A percentile compares a stretch with the other conserved stretches of the same genome.
Evolutionary conservation across 2,113 vertebrate species (phyloP).

Genomic region (Chascanopsetta lugubris): DNA sequence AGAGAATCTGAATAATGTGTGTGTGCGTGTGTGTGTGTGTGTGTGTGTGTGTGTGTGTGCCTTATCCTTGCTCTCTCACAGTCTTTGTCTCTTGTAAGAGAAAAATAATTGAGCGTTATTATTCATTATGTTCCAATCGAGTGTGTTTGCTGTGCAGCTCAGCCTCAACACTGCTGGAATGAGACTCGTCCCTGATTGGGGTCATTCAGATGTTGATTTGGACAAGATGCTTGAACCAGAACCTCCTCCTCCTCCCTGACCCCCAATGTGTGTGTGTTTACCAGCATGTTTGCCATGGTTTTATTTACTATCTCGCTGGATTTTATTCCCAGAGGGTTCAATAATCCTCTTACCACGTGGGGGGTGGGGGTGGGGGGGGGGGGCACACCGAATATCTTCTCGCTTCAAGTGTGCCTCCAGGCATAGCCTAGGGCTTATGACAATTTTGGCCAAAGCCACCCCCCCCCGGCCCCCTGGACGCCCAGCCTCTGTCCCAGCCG

Average conservation of each 20-base stretch:
- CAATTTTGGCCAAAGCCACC: conserved; percentile 53
- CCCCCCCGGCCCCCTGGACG: conserved; percentile 41
- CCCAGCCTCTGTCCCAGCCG: conserved; percentile 41
- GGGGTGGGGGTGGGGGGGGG: too few relatives aligned
- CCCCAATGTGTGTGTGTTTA: conserved; percentile 44
- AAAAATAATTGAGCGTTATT: conserved; percentile 38
- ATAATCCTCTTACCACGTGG: conserved; percentile 69
- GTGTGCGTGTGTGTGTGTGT: not conserved
- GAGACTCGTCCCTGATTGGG: conserved; percentile 10
- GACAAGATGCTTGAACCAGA: conserved; percentile 5
- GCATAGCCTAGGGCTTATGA: conserved; percentile 65
- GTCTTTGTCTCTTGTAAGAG: conserved; percentile 32
- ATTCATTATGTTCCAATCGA: conserved; percentile 22
- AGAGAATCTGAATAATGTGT: conserved; percentile 34
- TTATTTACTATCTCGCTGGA: conserved; percentile 60
- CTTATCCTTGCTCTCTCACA: conserved; percentile 32
- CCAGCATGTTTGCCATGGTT: conserved; percentile 48
- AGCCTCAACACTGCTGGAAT: conserved; percentile 3
- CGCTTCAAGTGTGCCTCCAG: conserved; percentile 59
- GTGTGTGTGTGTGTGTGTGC: not conserved
- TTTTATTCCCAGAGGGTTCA: conserved; percentile 44
- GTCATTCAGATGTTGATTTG: conserved; percentile 44
- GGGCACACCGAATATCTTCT: conserved; percentile 51
- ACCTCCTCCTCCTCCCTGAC: not conserved
- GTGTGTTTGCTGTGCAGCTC: conserved; percentile 7